A percentile compares a stretch with the other conserved stretches of the same genome.
Conservation (phyloP, 2,888 invertebrate genomes). For the Notodonta ziczac region DNA sequence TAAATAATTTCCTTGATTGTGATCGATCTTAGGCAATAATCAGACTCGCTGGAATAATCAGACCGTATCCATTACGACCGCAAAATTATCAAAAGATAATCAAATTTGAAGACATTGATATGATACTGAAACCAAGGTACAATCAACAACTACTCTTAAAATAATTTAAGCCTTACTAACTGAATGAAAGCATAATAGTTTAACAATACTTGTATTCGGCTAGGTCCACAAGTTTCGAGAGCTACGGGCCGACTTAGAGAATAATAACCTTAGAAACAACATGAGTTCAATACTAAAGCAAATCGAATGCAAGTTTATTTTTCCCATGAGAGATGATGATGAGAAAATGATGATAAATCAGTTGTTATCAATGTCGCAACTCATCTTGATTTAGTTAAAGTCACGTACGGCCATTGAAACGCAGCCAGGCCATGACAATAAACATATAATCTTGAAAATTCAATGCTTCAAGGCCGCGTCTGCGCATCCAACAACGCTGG, state of each 20-base stretch:
- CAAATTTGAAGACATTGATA: not conserved
- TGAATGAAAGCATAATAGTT: not conserved
- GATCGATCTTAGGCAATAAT: not conserved
- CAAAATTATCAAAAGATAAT: constrained; percentile 1
- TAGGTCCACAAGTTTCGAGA: too few relatives aligned
- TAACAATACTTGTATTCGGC: too few relatives aligned
- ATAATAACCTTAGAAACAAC: too few relatives aligned
- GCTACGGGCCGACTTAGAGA: too few relatives aligned
- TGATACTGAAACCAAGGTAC: too few relatives aligned
- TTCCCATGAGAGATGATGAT: not conserved
- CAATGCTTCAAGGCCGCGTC: constrained; percentile 22
- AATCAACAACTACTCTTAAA: too few relatives aligned
- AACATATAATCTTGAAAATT: constrained; percentile 29
- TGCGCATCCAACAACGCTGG: not conserved
- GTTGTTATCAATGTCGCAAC: not conserved
- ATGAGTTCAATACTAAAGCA: not conserved
- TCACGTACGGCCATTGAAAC: not conserved
- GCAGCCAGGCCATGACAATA: constrained; percentile 10
- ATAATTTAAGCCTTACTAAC: too few relatives aligned
- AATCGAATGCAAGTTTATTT: not conserved
- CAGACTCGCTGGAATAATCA: constrained; percentile 1
- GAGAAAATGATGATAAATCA: not conserved
- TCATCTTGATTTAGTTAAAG: not conserved
- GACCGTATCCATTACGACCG: not conserved
- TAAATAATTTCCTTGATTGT: not conserved